These are phyloP conservation scores for Macrosteles quadrilineatus DNA, from an alignment of 1,140 invertebrate genomes.

Conservation along the genomic window DNA sequence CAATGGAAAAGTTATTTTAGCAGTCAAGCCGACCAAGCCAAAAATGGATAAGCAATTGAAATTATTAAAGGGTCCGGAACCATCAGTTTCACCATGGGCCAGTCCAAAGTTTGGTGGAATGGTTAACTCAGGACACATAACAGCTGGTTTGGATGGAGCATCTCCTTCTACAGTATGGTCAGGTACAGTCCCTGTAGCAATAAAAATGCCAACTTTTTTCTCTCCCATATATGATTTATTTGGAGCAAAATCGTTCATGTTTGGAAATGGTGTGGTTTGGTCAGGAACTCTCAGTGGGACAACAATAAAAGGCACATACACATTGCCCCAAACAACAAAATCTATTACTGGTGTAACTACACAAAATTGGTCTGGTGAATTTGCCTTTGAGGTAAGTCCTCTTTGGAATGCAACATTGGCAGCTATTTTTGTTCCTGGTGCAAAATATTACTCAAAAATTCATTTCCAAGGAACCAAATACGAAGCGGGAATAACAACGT, in stretches of 20 bases:
- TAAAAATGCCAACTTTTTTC: constrained; percentile 32
- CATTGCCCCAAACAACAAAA: neutral
- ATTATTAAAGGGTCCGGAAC: constrained; percentile 5
- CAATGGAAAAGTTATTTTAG: constrained; percentile 15
- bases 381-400: constrained; percentile 12
- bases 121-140: constrained; percentile 31
- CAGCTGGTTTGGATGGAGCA: constrained; percentile 3
- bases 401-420: constrained; percentile 17
- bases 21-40: neutral
- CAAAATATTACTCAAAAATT: constrained; percentile 30
- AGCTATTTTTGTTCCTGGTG: constrained; percentile 21
- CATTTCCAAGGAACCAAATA: constrained; percentile 18
- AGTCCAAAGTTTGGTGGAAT: constrained; percentile 22
- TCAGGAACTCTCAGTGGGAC: constrained; percentile 17
- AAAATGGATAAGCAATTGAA: constrained; percentile 15
- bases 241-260: constrained; percentile 4
- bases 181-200: constrained; percentile 29
- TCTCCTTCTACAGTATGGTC: constrained; percentile 30
- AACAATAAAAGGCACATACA: constrained; percentile 6
- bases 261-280: constrained; percentile 21
- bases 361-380: constrained; percentile 18
- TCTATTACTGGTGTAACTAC: neutral
- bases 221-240: constrained; percentile 20
- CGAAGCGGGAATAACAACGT: neutral
- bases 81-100: neutral